Conservation (phyloP, 2,888 invertebrate genomes). For the Synergus umbraculus region DNA sequence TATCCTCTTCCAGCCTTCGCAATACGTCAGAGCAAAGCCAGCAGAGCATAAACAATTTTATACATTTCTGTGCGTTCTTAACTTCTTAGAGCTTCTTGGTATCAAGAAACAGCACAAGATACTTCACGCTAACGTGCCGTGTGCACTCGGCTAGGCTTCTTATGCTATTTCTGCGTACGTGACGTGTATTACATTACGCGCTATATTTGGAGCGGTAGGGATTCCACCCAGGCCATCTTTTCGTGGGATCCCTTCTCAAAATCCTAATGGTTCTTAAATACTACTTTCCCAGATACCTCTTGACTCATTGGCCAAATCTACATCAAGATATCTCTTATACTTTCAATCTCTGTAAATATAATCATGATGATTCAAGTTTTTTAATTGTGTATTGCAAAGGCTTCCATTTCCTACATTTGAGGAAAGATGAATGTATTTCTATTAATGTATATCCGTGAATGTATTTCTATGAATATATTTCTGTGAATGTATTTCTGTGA, state of each 20-base stretch:
- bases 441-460: neutral
- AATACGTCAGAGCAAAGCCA: constrained; percentile 26
- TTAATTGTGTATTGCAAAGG: neutral
- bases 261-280: constrained; percentile 18
- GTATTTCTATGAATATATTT: no score
- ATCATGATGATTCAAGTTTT: neutral
- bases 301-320: neutral
- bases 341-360: neutral
- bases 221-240: constrained; percentile 55
- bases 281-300: neutral
- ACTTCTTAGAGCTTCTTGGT: neutral
- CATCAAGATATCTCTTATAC: neutral
- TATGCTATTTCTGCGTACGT: constrained; percentile 80
- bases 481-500: no score
- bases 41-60: constrained; percentile 1
- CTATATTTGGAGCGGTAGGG: constrained; percentile 79
- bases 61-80: constrained; percentile 8
- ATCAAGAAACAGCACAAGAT: constrained; percentile 47
- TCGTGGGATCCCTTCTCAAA: constrained; percentile 46
- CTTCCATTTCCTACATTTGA: neutral
- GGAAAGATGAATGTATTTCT: neutral
- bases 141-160: constrained; percentile 78
- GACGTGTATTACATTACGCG: constrained; percentile 80
- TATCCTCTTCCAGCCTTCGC: constrained; percentile 4
- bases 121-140: constrained; percentile 74